Conservation (phyloP, 64 coral and sea anemone genomes). For the Actinia equina region DNA sequence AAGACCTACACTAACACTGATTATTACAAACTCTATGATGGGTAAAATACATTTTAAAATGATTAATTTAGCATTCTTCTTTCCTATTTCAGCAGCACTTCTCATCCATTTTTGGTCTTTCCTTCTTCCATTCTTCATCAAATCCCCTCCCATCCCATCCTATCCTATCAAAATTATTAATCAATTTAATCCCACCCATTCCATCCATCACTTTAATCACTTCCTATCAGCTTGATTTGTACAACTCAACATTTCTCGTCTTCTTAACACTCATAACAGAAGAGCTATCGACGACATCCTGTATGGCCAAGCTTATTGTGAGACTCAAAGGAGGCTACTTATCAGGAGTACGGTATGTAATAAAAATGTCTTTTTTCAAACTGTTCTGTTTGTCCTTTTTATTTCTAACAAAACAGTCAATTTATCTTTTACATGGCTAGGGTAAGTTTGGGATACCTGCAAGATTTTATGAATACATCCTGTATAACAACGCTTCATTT, state of each 20-base stretch:
- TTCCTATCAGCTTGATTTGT: not conserved
- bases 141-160: too few species aligned
- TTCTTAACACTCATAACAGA: conserved; percentile 27
- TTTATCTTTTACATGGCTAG: conserved; percentile 11
- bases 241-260: not conserved
- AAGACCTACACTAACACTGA: conserved; percentile 76
- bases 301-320: conserved; percentile 85
- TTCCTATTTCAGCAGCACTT: not conserved
- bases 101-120: not conserved
- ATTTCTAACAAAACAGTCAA: not conserved
- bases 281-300: conserved; percentile 67
- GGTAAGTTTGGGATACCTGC: conserved; percentile 81
- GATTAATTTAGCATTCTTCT: not conserved
- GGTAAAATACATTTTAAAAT: conserved; percentile 33
- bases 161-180: too few species aligned
- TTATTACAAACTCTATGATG: conserved; percentile 90
- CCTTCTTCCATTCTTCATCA: not conserved
- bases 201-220: too few species aligned
- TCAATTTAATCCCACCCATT: too few species aligned
- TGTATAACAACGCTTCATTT: conserved; percentile 88
- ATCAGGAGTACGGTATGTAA: conserved; percentile 84
- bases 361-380: not conserved
- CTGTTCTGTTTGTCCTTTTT: not conserved
- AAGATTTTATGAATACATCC: conserved; percentile 91
- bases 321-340: conserved; percentile 85